Conservation (phyloP, 2,888 invertebrate genomes). For the Dendrolimus houi region DNA sequence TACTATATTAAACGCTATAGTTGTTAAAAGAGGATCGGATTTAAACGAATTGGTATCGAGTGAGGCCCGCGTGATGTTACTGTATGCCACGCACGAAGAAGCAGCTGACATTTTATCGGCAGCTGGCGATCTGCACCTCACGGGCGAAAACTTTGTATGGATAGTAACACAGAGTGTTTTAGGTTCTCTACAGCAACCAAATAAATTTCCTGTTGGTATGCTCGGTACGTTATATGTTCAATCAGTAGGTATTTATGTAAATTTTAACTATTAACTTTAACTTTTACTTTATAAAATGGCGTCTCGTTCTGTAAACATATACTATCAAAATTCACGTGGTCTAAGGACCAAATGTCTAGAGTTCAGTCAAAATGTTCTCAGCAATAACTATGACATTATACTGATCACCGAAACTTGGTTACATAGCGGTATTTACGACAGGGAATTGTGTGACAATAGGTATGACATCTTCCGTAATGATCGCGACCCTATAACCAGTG, state of each 20-base stretch:
- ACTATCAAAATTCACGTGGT: too few relatives aligned
- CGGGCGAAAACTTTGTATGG: conserved; percentile 96
- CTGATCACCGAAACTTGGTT: too few relatives aligned
- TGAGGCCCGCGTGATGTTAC: conserved; percentile 93
- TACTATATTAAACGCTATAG: conserved; percentile 90
- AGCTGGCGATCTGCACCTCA: conserved; percentile 85
- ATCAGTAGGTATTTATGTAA: not conserved
- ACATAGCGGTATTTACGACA: too few relatives aligned
- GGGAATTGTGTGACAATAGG: too few relatives aligned
- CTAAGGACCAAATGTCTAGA: too few relatives aligned
- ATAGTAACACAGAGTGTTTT: conserved; percentile 97
- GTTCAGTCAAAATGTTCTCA: too few relatives aligned
- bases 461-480: too few relatives aligned
- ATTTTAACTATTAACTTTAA: too few relatives aligned
- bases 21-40: conserved; percentile 85
- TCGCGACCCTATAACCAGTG: too few relatives aligned
- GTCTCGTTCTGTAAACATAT: too few relatives aligned
- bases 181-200: conserved; percentile 81
- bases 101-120: conserved; percentile 88
- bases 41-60: conserved; percentile 89
- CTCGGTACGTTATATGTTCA: conserved; percentile 78
- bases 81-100: conserved; percentile 93
- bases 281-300: too few relatives aligned
- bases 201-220: conserved; percentile 93
- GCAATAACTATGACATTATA: too few relatives aligned